Base-by-base conservation (phyloP, 2,797 vertebrate genomes). In the Oryzias sinensis region DNA sequence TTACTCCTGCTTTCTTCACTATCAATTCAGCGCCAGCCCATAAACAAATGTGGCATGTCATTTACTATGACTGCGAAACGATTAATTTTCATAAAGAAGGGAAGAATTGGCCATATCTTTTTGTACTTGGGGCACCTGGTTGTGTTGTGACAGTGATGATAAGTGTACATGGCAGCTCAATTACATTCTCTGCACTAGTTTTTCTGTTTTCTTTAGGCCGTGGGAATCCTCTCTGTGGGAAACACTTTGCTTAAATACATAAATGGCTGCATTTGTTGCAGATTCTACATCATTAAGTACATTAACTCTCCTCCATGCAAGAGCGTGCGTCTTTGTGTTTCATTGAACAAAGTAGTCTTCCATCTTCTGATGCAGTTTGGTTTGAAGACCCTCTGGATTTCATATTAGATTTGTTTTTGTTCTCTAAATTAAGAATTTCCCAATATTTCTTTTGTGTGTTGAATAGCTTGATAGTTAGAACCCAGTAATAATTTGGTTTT, bases 81-180 rank as follows among this genome's bases (percentile, higher is more conserved):
- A 90, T 90, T 87, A 78, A 89, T 90, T 86, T 88, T 86, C 83
- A 90, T 89, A 79, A 91, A 88, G 78, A 76, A 85, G 74, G 70
- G 45, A 77, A 84, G 82, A 83, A 89, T 86, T 83, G 79, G 75
- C 77, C 78, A 70, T 85, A 78, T 76, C 78, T 77, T 73, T 68
- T 37, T 37, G 70, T 75, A 73, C 69, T 68, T 53, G 29, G 72
- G 74, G 79, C 80, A 87, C 88, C 83, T 87, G 86, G 73, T 78
- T 75, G 71, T 73, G 75, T 76, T 81, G 74, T 82, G 89, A 88
- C 84, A 87, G 82, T 92, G 91, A 91, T 20, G 76, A 76, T 91
- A 86, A 91, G 81, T 79, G 22, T 80, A 90, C 86, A 88, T 91
- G 91, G 87, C 91, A 92, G 87, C 83, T 87, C 86, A 90, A 89